A percentile compares a stretch with the other conserved stretches of the same genome.
phyloP scores from a whole-genome alignment of 2,888 invertebrate genomes.

The Shargacucullia verbasci region DNA sequence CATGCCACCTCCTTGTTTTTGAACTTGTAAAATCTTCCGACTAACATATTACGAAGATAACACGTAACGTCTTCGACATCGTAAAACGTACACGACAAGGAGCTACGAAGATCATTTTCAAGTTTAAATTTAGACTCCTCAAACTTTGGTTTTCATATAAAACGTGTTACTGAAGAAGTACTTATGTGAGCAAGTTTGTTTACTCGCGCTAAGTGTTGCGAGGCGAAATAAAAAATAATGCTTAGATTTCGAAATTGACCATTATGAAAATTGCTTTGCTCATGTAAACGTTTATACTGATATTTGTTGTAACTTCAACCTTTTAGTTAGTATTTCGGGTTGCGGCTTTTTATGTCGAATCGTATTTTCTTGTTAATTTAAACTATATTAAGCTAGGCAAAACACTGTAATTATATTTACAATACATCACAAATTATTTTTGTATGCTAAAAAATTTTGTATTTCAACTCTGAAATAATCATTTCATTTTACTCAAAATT shows the following conservation, averaged over 20 bases:
- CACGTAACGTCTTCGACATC: slow-evolving; percentile 20
- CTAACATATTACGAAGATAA: slow-evolving; percentile 31
- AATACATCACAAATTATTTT: too few relatives aligned
- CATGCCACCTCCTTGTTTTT: slow-evolving; percentile 18
- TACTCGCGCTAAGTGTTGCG: neutral
- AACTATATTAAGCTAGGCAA: too few relatives aligned
- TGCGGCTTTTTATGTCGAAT: too few relatives aligned
- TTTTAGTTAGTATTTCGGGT: too few relatives aligned
- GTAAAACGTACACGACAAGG: slow-evolving; percentile 45
- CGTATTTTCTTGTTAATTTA: too few relatives aligned
- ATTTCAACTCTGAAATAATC: too few relatives aligned
- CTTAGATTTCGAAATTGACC: neutral
- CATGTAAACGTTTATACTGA: too few relatives aligned
- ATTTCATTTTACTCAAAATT: too few relatives aligned
- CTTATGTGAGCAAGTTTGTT: slow-evolving; percentile 4
- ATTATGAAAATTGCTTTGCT: neutral
- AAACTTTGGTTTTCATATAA: slow-evolving; percentile 39
- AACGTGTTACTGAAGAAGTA: slow-evolving; percentile 35
- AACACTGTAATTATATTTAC: too few relatives aligned
- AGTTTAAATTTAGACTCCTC: slow-evolving; percentile 38
- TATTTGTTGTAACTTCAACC: too few relatives aligned
- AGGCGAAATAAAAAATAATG: neutral
- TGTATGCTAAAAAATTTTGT: too few relatives aligned
- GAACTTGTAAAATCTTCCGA: slow-evolving; percentile 27
- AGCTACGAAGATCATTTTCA: slow-evolving; percentile 25